Evolutionary conservation across 2,113 vertebrate species (phyloP).

Genomic region (Zosterops pallidus): DNA sequence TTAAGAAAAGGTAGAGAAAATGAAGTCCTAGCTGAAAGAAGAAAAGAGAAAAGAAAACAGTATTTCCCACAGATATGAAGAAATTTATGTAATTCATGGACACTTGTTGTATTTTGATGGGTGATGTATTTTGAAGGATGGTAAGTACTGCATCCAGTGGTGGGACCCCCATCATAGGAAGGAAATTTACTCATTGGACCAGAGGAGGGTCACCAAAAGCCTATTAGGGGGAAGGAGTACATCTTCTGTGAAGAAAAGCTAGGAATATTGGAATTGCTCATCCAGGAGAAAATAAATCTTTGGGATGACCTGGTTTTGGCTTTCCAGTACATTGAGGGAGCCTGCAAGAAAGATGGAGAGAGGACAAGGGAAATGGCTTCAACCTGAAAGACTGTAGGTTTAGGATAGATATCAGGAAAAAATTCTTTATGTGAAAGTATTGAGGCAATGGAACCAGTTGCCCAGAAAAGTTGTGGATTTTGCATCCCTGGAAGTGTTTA

Average conservation of each 20-base stretch:
- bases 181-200: background rate
- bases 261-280: background rate
- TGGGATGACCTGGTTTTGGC: background rate
- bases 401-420: background rate
- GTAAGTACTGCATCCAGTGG: background rate
- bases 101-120: background rate
- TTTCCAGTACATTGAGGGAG: background rate
- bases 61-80: background rate
- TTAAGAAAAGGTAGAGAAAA: background rate
- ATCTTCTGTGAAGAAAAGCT: background rate
- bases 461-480: background rate
- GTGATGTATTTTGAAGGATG: background rate
- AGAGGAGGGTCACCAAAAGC: background rate
- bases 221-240: too few species aligned
- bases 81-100: background rate
- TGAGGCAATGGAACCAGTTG: fast-evolving
- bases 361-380: background rate
- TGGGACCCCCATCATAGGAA: background rate
- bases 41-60: background rate
- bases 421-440: background rate
- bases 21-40: background rate
- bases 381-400: background rate
- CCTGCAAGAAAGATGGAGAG: background rate
- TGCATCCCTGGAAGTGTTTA: background rate
- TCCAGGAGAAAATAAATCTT: background rate